Evolutionary conservation across 2,888 invertebrate genomes (phyloP), one percentile per base, ranked within the genome.

Genomic region (Drosophila longiperda): DNA sequence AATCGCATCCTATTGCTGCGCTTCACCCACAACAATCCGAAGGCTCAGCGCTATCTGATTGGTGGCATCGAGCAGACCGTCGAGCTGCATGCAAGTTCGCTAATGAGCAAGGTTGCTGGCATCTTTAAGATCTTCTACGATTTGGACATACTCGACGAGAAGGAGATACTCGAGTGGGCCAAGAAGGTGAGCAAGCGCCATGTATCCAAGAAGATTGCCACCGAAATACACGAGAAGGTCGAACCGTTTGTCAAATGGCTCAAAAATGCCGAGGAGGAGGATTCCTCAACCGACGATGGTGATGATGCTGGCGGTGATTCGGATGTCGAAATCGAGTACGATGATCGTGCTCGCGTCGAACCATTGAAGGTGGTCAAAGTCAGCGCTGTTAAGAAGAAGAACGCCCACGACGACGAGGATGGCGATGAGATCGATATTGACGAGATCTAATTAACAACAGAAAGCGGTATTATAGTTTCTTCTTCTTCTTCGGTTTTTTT

Each of bases 191-290:
- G 96, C 89, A 98, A 97, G 94, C 99, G 99, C 93, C 98, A 98
- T 93, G 98, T 99, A 55, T 94, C 96, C 67, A 97, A 97, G 92
- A 99, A 99, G 93, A 93, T 98, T 71, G 96, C 97, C 72, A 96
- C 96, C 73, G 98, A 99, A 92, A 98, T 99, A 91, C 97, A 98
- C 85, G 96, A 96, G 78, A 97, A 97, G 91, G 99, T 98, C 61
- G 96, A 96, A 91, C 98, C 98, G 67, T 98, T 99, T 94, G 95
- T 99, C 74, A 98, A 96, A 91, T 99, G 99, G 99, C 95, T 99
- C 86, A 96, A 97, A 93, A 98, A 99, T 92, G 99, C 99, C 70
- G 99, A 99, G 92, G 99, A 99, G 93, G 98, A 98, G 92, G 96
- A 96, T 78, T 96, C 96, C 32, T 96, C 96, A n/a, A 96, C 96